Conservation (phyloP, 2,888 invertebrate species). For the Drosophila bunnanda region DNA sequence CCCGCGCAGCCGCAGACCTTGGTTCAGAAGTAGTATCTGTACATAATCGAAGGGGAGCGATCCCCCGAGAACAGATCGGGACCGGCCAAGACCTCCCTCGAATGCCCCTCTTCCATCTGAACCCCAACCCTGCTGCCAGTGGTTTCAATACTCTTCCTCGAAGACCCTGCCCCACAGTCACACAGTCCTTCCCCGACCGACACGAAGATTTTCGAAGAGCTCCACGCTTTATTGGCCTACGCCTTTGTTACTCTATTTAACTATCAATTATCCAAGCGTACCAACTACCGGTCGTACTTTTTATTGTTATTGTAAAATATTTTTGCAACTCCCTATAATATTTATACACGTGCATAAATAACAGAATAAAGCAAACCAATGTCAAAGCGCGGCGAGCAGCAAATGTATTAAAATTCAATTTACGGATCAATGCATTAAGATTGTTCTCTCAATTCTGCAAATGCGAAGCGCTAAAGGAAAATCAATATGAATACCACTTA, state of each 20-base stretch:
- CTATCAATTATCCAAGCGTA: constrained; percentile 50
- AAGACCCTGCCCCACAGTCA: not conserved
- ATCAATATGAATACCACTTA: constrained; percentile 55
- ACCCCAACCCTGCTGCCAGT: constrained; percentile 28
- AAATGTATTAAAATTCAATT: constrained; percentile 33
- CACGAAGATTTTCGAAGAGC: constrained; percentile 26
- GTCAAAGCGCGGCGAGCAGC: constrained; percentile 2
- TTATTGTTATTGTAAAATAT: constrained; percentile 63
- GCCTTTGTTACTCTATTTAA: constrained; percentile 55
- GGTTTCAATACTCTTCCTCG: constrained; percentile 28
- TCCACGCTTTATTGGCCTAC: constrained; percentile 51
- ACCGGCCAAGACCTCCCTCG: not conserved
- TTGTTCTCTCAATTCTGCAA: constrained; percentile 56
- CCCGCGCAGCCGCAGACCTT: constrained; percentile 13
- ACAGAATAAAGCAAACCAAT: constrained; percentile 25
- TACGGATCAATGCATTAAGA: constrained; percentile 44
- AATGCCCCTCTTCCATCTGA: constrained; percentile 1
- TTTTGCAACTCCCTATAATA: constrained; percentile 57
- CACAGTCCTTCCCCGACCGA: constrained; percentile 10
- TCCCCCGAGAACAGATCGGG: constrained; percentile 13
- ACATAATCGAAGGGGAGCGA: constrained; percentile 4
- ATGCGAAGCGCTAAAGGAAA: constrained; percentile 54
- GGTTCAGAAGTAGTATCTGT: constrained; percentile 14
- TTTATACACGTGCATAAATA: constrained; percentile 34
- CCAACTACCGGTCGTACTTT: constrained; percentile 53